Conservation (phyloP, 1,140 invertebrate species). For the Venustaconcha ellipsiformis region DNA sequence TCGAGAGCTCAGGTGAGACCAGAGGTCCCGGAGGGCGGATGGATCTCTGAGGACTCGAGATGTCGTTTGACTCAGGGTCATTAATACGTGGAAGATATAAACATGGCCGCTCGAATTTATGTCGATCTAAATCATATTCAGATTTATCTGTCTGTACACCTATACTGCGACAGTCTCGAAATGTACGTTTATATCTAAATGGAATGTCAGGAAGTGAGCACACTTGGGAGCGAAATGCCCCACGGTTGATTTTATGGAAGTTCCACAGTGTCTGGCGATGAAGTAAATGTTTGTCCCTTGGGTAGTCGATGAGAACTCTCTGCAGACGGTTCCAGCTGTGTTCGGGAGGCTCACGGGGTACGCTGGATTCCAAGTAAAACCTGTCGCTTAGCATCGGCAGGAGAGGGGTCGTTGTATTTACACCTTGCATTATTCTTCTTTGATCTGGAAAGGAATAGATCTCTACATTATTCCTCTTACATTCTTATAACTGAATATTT, state of each 20-base stretch:
- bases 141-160: constrained; percentile 19
- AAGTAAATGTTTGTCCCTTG: constrained; percentile 23
- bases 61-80: too few species aligned
- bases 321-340: constrained; percentile 24
- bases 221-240: constrained; percentile 27
- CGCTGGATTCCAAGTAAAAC: too few species aligned
- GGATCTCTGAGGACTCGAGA: too few species aligned
- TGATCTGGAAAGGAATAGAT: too few species aligned
- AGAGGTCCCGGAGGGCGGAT: too few species aligned
- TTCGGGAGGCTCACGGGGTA: constrained; percentile 17
- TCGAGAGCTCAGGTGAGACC: constrained; percentile 12
- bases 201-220: constrained; percentile 28
- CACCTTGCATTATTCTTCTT: too few species aligned
- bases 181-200: constrained; percentile 14
- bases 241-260: constrained; percentile 31
- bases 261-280: constrained; percentile 32
- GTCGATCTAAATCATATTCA: not conserved
- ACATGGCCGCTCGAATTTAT: too few species aligned
- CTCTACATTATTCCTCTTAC: too few species aligned
- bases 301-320: constrained; percentile 29
- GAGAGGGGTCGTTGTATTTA: too few species aligned
- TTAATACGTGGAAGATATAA: too few species aligned
- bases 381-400: too few species aligned
- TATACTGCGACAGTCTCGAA: constrained; percentile 18
- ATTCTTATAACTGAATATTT: too few species aligned